Evolutionary conservation across 2,797 vertebrate genomes (phyloP).

Genomic region (Myotis myotis): DNA sequence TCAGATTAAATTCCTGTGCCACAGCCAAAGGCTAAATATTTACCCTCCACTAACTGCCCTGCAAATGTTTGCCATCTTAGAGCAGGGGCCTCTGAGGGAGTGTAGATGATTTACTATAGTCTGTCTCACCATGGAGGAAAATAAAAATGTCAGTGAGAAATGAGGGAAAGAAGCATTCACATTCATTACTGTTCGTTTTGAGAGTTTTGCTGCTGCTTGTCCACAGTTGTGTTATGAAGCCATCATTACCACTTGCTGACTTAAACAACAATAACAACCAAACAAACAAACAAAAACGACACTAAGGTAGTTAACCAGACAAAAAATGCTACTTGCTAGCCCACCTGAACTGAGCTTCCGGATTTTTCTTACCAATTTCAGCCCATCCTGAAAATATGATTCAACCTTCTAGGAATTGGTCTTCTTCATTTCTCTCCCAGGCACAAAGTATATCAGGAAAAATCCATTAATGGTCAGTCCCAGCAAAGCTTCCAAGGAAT

Average conservation of each 20-base stretch:
- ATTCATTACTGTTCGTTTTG: neutral
- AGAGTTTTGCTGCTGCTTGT: neutral
- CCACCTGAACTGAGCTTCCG: neutral
- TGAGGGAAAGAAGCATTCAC: neutral
- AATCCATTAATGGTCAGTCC: neutral
- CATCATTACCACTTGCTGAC: neutral
- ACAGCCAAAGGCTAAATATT: neutral
- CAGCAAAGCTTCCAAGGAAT: neutral
- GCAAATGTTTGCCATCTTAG: neutral
- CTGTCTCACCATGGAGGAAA: neutral
- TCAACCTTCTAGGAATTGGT: neutral
- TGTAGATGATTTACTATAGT: neutral
- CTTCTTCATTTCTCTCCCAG: neutral
- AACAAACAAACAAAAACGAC: neutral
- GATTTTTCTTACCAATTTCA: conserved; percentile 34
- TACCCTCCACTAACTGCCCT: neutral
- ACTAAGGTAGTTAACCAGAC: neutral
- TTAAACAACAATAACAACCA: neutral
- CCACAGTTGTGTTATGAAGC: neutral
- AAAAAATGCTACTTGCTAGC: neutral
- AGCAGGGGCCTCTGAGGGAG: neutral
- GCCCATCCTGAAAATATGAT: neutral
- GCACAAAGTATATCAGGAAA: conserved; percentile 1
- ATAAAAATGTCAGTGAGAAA: neutral
- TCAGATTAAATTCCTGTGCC: neutral